Base-by-base conservation (phyloP, 2,797 vertebrate genomes). In the Enteromius unitaeniatus region DNA sequence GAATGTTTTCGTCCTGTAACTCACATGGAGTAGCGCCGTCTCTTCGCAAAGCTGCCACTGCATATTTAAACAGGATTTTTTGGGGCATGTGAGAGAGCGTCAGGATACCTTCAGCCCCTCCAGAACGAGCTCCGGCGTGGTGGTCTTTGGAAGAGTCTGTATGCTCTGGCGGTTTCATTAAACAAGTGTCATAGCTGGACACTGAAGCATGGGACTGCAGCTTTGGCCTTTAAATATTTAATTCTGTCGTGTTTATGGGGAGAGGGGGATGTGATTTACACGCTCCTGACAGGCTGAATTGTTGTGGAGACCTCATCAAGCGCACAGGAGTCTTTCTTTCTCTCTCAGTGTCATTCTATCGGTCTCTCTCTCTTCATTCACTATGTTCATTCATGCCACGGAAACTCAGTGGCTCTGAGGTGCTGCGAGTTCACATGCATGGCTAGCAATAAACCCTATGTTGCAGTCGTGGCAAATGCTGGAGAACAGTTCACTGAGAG, bases 261-360 rank as follows among this genome's bases (percentile, higher is more conserved):
- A 78, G 60, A 86, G 83, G 80, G 78, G 75, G 72, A 49, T 73
- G 84, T 90, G 88, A 92, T 92, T 90, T 90, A 91, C 78, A 60
- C 75, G 91, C 89, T 84, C 81, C 88, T 93, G 93, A 93, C 89
- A 89, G 92, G 89, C 81, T 89, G 67, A 60, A 85, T 88, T 89
- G 86, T 86, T 87, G 90, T 90, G 89, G 85, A 92, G 93, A 92
- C 91, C 88, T 93, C 85, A 87, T 91, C 92, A 92, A 89, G 85
- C 0, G 0, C 86, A 58, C 64, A 87, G 81, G 74, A 90, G 68
- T 77, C 51, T 68, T 42, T 67, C 77, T 78, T 75, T 60, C 51
- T 53, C n/a, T 75, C 68, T 37, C 67, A 21, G 7, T 68, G 34
- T 62, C 74, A 55, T 13, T 67, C 67, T 69, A 2, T 49, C n/a